These are phyloP conservation scores for Cyprinella venusta DNA, from an alignment of 2,797 vertebrate species.

Conservation along the genomic window DNA sequence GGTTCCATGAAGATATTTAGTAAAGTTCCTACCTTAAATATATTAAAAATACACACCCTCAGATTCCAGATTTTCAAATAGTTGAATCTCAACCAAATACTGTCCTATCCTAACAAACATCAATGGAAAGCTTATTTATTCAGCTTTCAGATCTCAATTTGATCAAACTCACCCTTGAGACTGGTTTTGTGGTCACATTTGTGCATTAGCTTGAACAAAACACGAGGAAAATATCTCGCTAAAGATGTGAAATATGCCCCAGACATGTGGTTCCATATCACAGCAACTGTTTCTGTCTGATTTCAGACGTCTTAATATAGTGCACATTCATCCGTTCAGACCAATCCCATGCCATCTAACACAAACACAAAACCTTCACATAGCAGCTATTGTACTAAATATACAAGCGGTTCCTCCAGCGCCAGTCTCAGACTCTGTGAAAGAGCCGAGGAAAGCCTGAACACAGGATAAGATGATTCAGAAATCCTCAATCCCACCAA, in stretches of 20 bases:
- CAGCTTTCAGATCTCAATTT: too few species aligned
- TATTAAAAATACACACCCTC: too few species aligned
- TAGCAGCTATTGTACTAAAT: conserved; percentile 27
- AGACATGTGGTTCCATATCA: conserved; percentile 34
- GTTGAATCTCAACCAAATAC: too few species aligned
- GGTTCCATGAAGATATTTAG: too few species aligned
- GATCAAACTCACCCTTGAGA: too few species aligned
- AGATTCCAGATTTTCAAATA: too few species aligned
- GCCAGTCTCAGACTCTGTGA: not conserved
- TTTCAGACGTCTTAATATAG: conserved; percentile 36
- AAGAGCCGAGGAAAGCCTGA: not conserved
- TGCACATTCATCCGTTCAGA: not conserved
- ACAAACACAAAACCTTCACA: not conserved
- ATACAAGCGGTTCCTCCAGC: not conserved
- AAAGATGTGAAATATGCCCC: not conserved
- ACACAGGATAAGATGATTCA: conserved; percentile 10
- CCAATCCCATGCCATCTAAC: conserved; percentile 18
- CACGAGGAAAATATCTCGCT: not conserved
- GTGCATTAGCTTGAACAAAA: not conserved
- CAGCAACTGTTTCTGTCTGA: conserved; percentile 44
- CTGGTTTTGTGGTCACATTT: too few species aligned
- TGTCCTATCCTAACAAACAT: too few species aligned
- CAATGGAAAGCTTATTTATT: too few species aligned
- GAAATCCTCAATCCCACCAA: conserved; percentile 11
- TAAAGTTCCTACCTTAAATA: too few species aligned